Percentiles rank a stretch among this genome's conserved stretches.
Evolutionary conservation across 1,140 invertebrate species (phyloP).

Genomic region (Trichonephila inaurata): DNA sequence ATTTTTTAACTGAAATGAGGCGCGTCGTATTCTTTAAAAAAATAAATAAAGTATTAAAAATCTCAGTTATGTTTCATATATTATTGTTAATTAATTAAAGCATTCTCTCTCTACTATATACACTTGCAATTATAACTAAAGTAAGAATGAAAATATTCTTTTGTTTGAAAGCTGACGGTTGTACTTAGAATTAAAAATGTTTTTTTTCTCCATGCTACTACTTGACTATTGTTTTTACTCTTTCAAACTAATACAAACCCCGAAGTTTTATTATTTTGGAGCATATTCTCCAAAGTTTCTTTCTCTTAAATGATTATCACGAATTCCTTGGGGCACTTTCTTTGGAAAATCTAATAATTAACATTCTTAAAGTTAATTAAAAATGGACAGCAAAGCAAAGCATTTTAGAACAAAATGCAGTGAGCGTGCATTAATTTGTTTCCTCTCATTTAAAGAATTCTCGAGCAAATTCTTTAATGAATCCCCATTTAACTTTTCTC

Average conservation of each 20-base stretch:
- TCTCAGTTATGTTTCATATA: too few species aligned
- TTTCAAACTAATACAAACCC: background rate
- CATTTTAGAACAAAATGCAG: background rate
- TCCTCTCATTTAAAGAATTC: conserved; percentile 16
- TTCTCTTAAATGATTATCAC: background rate
- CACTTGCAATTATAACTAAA: too few species aligned
- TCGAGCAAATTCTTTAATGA: background rate
- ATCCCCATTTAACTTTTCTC: background rate
- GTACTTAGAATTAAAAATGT: too few species aligned
- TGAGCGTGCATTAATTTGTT: background rate
- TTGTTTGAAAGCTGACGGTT: too few species aligned
- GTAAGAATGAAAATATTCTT: too few species aligned
- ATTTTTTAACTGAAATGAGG: too few species aligned
- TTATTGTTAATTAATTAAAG: too few species aligned
- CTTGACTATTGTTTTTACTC: too few species aligned
- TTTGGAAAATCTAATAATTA: conserved; percentile 11
- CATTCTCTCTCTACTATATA: too few species aligned
- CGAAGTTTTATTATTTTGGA: background rate
- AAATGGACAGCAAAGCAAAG: background rate
- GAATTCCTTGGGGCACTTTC: background rate
- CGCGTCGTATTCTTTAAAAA: too few species aligned
- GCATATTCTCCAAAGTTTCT: background rate
- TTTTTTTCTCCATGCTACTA: too few species aligned
- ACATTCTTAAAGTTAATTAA: conserved; percentile 29
- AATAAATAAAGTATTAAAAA: too few species aligned